A percentile compares a stretch with the other conserved stretches of the same genome.
phyloP scores from a whole-genome alignment of 2,888 invertebrate genomes.

The Pachycephus smyrnensis region DNA sequence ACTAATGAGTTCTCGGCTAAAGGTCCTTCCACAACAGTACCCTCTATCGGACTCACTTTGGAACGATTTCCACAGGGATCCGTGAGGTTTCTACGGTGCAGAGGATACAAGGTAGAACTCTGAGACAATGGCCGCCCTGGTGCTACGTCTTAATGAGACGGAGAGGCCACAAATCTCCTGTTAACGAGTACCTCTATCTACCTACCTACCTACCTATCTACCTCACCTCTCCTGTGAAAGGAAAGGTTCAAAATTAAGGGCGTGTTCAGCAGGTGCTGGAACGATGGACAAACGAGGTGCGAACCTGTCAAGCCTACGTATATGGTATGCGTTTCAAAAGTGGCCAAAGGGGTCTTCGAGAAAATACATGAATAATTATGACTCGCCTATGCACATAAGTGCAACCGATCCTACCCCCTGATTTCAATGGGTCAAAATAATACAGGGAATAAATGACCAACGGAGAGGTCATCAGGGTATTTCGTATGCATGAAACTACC shows the following conservation, averaged over 20 bases:
- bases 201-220: no score
- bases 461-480: constrained; percentile 1
- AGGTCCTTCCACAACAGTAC: constrained; percentile 5
- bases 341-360: no score
- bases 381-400: no score
- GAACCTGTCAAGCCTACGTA: background rate
- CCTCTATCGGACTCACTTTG: no score
- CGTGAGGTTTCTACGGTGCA: no score
- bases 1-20: constrained; percentile 34
- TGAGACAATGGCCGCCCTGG: constrained; percentile 20
- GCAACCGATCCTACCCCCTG: background rate
- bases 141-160: constrained; percentile 22
- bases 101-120: no score
- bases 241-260: constrained; percentile 28
- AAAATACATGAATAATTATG: no score
- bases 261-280: constrained; percentile 50
- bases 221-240: background rate
- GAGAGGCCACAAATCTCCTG: constrained; percentile 41
- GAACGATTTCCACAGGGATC: no score
- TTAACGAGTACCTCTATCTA: constrained; percentile 41
- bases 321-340: no score
- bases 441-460: no score
- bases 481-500: constrained; percentile 14
- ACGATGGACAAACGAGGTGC: constrained; percentile 27
- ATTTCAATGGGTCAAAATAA: background rate